Evolutionary conservation across 1,140 invertebrate genomes (phyloP).

Genomic region (Drusus annulatus): DNA sequence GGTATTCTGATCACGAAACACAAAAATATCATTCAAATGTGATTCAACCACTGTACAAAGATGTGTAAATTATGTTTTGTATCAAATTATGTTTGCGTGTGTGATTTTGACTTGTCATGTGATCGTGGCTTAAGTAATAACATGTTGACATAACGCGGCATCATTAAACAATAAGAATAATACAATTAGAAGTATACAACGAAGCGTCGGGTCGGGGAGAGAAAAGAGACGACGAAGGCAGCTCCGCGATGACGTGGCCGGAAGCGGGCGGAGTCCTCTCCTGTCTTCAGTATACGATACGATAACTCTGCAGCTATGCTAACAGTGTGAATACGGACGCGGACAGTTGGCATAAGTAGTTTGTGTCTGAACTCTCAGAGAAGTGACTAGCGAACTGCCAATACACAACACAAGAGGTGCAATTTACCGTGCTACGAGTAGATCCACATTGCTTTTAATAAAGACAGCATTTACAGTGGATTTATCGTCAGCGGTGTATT

Average conservation of each 20-base stretch:
- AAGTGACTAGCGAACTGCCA: conserved; percentile 31
- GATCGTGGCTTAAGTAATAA: conserved; percentile 59
- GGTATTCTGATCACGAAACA: conserved; percentile 40
- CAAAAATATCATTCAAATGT: conserved; percentile 45
- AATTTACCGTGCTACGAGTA: conserved; percentile 43
- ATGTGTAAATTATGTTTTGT: conserved; percentile 57
- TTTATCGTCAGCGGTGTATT: conserved; percentile 59
- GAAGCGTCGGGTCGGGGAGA: conserved; percentile 37
- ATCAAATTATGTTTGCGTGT: conserved; percentile 58
- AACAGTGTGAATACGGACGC: background rate
- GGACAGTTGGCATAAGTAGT: conserved; percentile 1
- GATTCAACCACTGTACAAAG: conserved; percentile 57
- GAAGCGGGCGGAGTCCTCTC: conserved; percentile 20
- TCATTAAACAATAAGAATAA: conserved; percentile 48
- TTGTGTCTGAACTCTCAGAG: background rate
- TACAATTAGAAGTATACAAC: conserved; percentile 53
- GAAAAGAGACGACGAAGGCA: background rate
- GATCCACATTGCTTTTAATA: background rate
- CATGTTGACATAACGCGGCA: conserved; percentile 55
- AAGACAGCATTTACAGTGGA: conserved; percentile 56
- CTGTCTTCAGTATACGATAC: conserved; percentile 48
- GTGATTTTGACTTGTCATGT: conserved; percentile 59
- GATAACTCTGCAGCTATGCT: conserved; percentile 27
- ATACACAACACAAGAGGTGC: conserved; percentile 55
- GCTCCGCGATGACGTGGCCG: conserved; percentile 11